Evolutionary conservation across 2,113 vertebrate species (phyloP).

Genomic region (Calidris pygmaea): DNA sequence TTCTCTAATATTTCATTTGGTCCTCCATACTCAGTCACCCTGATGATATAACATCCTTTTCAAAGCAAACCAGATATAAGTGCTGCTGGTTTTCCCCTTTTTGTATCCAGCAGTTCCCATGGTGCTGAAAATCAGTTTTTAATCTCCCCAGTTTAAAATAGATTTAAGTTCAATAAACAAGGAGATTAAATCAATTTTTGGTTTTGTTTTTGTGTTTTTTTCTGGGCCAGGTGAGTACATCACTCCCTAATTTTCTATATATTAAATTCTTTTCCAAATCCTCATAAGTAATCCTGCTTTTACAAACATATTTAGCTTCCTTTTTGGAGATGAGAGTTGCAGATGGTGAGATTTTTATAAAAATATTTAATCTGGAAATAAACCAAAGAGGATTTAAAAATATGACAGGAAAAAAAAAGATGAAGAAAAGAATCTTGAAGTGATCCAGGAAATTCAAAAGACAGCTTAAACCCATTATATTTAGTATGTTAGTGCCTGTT

Average conservation of each 20-base stretch:
- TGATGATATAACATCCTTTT: background rate
- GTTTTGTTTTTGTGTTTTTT: background rate
- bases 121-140: constrained; percentile 16
- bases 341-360: constrained; percentile 50
- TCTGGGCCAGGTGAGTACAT: background rate
- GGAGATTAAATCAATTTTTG: background rate
- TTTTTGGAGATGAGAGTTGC: constrained; percentile 17
- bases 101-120: background rate
- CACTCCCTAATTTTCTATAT: background rate
- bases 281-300: constrained; percentile 18
- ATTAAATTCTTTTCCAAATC: constrained; percentile 11
- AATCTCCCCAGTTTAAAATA: constrained; percentile 25
- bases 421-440: constrained; percentile 3
- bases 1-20: background rate
- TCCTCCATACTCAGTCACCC: background rate
- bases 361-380: constrained; percentile 58
- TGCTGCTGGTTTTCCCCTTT: background rate
- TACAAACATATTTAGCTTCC: constrained; percentile 17
- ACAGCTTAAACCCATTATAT: background rate
- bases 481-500: background rate
- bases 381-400: constrained; percentile 45
- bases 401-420: background rate
- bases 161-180: background rate
- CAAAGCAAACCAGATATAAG: background rate
- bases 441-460: background rate